phyloP scores from a whole-genome alignment of 2,888 invertebrate species.

The Eupithecia tripunctaria region DNA sequence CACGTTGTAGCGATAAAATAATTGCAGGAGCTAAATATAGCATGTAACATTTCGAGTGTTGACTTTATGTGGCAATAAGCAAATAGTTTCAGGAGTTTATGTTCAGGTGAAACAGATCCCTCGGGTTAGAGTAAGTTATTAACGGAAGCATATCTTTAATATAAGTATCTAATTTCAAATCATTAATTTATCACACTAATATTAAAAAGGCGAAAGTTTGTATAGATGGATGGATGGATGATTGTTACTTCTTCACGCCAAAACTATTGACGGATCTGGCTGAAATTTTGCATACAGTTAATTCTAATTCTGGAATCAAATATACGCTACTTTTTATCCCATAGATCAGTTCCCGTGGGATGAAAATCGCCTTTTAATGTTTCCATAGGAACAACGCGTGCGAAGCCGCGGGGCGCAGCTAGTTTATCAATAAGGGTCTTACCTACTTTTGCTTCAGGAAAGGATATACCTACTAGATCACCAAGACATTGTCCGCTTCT shows the following conservation, averaged over 20 bases:
- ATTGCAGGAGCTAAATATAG: not conserved
- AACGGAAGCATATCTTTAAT: not conserved
- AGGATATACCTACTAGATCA: not conserved
- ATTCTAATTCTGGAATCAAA: too few relatives aligned
- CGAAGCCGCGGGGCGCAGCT: too few relatives aligned
- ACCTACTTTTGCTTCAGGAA: not conserved
- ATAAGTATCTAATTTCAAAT: not conserved
- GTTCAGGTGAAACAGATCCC: not conserved
- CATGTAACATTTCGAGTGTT: not conserved
- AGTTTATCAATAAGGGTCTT: not conserved
- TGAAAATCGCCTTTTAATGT: too few relatives aligned
- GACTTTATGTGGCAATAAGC: constrained; percentile 6
- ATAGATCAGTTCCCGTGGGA: too few relatives aligned
- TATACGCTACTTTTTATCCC: too few relatives aligned
- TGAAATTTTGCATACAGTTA: too few relatives aligned
- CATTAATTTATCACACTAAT: too few relatives aligned
- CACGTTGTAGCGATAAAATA: constrained; percentile 3
- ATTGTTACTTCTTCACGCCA: too few relatives aligned
- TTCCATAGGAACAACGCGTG: too few relatives aligned
- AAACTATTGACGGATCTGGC: too few relatives aligned
- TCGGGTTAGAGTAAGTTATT: not conserved
- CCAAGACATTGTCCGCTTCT: not conserved
- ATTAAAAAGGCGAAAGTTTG: too few relatives aligned
- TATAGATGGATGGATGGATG: too few relatives aligned
- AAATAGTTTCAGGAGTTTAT: not conserved